These are phyloP conservation scores for Elymnias hypermnestra DNA, from an alignment of 1,140 invertebrate species.

Conservation along the genomic window DNA sequence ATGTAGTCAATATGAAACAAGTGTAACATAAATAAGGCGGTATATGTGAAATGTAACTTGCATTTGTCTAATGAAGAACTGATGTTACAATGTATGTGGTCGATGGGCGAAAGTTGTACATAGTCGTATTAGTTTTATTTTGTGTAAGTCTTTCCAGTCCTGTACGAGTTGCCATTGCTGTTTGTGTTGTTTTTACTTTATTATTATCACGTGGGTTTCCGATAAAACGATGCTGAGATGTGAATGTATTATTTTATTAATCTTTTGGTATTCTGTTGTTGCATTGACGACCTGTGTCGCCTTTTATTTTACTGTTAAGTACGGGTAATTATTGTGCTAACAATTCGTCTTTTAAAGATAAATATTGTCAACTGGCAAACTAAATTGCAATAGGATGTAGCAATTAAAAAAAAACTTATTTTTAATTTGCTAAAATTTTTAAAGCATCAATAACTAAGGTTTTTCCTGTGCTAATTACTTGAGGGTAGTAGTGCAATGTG, in stretches of 20 bases:
- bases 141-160: conserved; percentile 38
- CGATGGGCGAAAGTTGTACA: conserved; percentile 39
- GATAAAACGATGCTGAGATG: conserved; percentile 7
- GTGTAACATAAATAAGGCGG: conserved; percentile 13
- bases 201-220: conserved; percentile 2
- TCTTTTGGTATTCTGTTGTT: too few relatives aligned
- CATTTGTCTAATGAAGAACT: conserved; percentile 54
- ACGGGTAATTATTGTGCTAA: too few relatives aligned
- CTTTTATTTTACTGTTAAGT: too few relatives aligned
- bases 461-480: too few relatives aligned
- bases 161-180: conserved; percentile 54
- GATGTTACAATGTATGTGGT: conserved; percentile 30
- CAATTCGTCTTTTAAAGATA: too few relatives aligned
- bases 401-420: too few relatives aligned
- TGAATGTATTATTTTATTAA: not conserved
- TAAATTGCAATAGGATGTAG: too few relatives aligned
- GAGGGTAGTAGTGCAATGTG: too few relatives aligned
- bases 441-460: too few relatives aligned
- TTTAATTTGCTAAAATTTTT: too few relatives aligned
- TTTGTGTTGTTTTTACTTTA: conserved; percentile 23
- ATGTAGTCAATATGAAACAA: conserved; percentile 9
- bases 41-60: conserved; percentile 41
- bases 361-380: too few relatives aligned
- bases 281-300: too few relatives aligned
- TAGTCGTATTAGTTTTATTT: conserved; percentile 44